Percentiles rank a stretch among this genome's conserved stretches.
phyloP scores from a whole-genome alignment of 2,888 invertebrate genomes.

The Drosophila conformis region DNA sequence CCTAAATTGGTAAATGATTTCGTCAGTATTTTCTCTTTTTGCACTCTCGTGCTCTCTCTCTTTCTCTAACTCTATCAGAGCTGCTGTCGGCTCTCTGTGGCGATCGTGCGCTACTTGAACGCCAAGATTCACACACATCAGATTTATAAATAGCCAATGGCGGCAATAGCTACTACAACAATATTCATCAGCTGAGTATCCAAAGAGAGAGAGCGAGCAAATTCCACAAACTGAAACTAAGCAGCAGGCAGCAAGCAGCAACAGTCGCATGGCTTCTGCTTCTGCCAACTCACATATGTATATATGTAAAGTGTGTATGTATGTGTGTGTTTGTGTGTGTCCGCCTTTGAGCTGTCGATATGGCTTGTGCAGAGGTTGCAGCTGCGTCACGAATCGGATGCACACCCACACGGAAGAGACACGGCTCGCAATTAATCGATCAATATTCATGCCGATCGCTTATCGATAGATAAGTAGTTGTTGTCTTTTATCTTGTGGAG shows the following conservation, averaged over 20 bases:
- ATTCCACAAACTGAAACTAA: slow-evolving; percentile 43
- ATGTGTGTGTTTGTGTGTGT: slow-evolving; percentile 4
- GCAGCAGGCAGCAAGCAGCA: slow-evolving; percentile 17
- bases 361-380: slow-evolving; percentile 28
- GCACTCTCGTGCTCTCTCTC: slow-evolving; percentile 3
- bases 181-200: slow-evolving; percentile 49
- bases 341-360: slow-evolving; percentile 33
- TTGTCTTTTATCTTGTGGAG: neutral
- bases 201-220: slow-evolving; percentile 41
- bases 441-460: slow-evolving; percentile 7
- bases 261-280: slow-evolving; percentile 71
- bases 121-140: slow-evolving; percentile 73
- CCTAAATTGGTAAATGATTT: slow-evolving; percentile 66
- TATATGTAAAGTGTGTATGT: neutral
- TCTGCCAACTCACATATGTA: slow-evolving; percentile 42
- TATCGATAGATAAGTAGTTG: slow-evolving; percentile 28
- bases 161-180: slow-evolving; percentile 41
- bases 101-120: slow-evolving; percentile 49
- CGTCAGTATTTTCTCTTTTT: slow-evolving; percentile 9
- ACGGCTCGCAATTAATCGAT: slow-evolving; percentile 15
- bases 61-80: slow-evolving; percentile 8
- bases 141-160: slow-evolving; percentile 73
- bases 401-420: slow-evolving; percentile 36
- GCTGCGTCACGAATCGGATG: slow-evolving; percentile 35
- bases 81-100: slow-evolving; percentile 24